phyloP scores from a whole-genome alignment of 2,113 vertebrate genomes.

The Perccottus glenii region DNA sequence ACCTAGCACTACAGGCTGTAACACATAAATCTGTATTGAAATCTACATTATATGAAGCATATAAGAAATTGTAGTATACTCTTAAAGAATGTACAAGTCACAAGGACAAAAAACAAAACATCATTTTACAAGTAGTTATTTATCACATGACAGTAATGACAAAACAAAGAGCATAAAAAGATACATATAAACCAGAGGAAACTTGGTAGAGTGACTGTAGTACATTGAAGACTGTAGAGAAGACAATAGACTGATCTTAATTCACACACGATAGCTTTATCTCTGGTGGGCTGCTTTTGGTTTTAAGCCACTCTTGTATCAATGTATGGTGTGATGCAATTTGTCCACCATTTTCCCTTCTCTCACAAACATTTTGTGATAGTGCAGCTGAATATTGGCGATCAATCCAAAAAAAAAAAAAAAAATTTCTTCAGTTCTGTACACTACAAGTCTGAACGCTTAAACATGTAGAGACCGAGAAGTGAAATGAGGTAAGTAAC shows the following conservation, averaged over 20 bases:
- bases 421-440: neutral
- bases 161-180: slow-evolving; percentile 30
- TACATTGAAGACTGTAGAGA: neutral
- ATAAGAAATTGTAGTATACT: too few species aligned
- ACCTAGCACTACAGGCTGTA: too few species aligned
- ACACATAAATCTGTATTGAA: too few species aligned
- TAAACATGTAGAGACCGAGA: neutral
- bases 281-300: too few species aligned
- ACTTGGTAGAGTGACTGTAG: neutral
- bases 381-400: neutral
- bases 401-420: neutral
- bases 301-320: neutral
- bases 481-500: slow-evolving; percentile 25
- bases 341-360: neutral
- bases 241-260: too few species aligned
- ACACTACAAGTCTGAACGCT: neutral
- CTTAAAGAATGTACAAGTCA: too few species aligned
- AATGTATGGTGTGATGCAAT: neutral
- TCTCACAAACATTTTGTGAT: neutral
- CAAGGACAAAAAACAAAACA: neutral
- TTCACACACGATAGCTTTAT: neutral
- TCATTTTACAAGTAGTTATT: slow-evolving; percentile 34
- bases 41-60: too few species aligned
- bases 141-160: slow-evolving; percentile 33
- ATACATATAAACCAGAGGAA: slow-evolving; percentile 14